phyloP scores from a whole-genome alignment of 2,113 vertebrate genomes.

The Desmodus rotundus region DNA sequence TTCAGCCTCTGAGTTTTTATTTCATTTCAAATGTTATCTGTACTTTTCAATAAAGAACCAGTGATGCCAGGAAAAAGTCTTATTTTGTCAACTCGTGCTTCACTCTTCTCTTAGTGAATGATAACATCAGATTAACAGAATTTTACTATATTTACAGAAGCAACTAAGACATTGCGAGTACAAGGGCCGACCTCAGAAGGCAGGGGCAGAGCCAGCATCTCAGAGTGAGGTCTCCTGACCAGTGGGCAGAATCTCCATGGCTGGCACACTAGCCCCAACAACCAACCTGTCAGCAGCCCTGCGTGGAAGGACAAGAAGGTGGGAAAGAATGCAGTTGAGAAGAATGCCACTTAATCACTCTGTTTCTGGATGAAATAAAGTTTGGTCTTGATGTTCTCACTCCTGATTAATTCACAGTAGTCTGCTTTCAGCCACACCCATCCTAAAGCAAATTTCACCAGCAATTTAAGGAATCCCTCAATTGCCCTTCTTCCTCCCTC shows the following conservation, averaged over 20 bases:
- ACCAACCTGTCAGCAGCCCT: background rate
- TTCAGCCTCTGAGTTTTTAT: background rate
- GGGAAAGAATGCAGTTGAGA: background rate
- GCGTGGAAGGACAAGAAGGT: constrained; percentile 27
- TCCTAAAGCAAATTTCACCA: background rate
- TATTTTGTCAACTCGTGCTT: background rate
- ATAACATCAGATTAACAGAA: constrained; percentile 23
- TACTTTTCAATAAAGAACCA: constrained; percentile 48
- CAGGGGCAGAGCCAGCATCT: background rate
- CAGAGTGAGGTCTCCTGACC: background rate
- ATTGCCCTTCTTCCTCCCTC: background rate
- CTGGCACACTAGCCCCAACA: background rate
- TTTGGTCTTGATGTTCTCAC: background rate
- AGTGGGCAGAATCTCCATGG: background rate
- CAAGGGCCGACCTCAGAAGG: background rate
- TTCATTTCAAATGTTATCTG: background rate
- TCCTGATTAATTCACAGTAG: background rate
- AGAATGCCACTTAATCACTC: background rate
- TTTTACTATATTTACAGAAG: constrained; percentile 68
- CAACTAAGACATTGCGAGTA: constrained; percentile 38
- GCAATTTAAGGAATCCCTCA: background rate
- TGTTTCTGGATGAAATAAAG: constrained; percentile 62
- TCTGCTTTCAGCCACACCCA: background rate
- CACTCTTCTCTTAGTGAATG: background rate
- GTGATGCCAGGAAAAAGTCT: background rate